Evolutionary conservation across 2,888 invertebrate genomes (phyloP), one percentile per base, ranked within the genome.

Genomic region (Spisula subtruncata): DNA sequence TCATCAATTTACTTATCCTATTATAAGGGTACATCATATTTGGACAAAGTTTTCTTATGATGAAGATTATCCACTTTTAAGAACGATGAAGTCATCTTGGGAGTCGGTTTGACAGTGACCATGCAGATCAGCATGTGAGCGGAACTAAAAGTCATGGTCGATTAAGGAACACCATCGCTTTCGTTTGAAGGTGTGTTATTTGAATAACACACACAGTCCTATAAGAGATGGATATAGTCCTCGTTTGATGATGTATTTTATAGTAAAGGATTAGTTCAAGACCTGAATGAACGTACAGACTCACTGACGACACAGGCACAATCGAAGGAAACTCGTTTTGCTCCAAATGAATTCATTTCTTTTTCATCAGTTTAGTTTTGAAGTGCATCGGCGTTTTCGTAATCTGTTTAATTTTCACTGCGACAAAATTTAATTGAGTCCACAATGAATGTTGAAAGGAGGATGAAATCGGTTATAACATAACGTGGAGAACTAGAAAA

Each of bases 291-390:
- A 80, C 83, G 66, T 51, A 92, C 92, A 94, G 94, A 94, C 94
- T 91, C 89, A 60, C 85, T 87, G 94, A 93, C 94, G 94, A 92
- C 94, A 90, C 20, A 54, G 79, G 90, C 91, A 95, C 92, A 92
- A 92, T 89, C 86, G 88, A 80, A 83, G 85, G 88, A 90, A 92
- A 85, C 80, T 85, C 85, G 89, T 85, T 85, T 75, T 87, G 84
- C 90, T 89, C 82, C 80, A 89, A 91, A 89, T 41, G 83, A 87
- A 88, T 89, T 84, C 89, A 89, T 92, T 91, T 83, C 46, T 80
- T 89, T 87, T 91, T 91, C 92, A 92, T 66, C 71, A 81, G 81
- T 75, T 88, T 89, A 88, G 79, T 85, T 83, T 83, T 85, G 75
- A 86, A 91, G 85, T 91, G 90, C 90, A 86, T 81, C 80, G 83